Evolutionary conservation across 2,113 vertebrate species (phyloP).

Genomic region (Piaya cayana): DNA sequence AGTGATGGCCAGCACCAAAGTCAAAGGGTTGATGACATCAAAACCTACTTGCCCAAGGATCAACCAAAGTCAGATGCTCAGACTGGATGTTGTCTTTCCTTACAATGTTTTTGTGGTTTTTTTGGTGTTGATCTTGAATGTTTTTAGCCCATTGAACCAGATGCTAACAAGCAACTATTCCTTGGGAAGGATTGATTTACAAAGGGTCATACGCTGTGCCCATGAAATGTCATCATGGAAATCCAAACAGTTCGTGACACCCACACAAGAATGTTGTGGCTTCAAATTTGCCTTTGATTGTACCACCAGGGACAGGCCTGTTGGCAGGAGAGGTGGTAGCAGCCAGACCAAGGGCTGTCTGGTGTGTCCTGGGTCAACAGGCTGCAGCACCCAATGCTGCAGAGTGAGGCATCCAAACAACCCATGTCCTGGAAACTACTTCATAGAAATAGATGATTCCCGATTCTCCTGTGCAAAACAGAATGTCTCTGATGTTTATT

Average conservation of each 20-base stretch:
- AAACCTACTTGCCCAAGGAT: not conserved
- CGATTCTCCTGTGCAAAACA: not conserved
- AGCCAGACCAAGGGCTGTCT: not conserved
- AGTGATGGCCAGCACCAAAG: not conserved
- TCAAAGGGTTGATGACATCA: not conserved
- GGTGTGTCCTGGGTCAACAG: not conserved
- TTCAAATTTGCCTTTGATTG: not conserved
- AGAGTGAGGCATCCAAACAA: fast-evolving
- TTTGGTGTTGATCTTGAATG: not conserved
- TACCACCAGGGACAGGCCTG: not conserved
- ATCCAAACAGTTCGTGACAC: not conserved
- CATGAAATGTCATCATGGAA: not conserved
- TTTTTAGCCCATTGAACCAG: not conserved
- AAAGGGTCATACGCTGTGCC: fast-evolving
- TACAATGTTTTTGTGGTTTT: not conserved
- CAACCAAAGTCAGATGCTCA: not conserved
- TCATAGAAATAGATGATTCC: not conserved
- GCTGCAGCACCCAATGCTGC: not conserved
- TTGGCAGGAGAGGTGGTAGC: fast-evolving
- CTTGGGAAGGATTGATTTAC: not conserved
- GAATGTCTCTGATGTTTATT: not conserved
- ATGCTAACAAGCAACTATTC: not conserved
- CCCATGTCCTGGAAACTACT: fast-evolving
- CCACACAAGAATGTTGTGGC: not conserved
- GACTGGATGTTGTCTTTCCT: not conserved